phyloP scores from a whole-genome alignment of 2,888 invertebrate species.

The Harpalus rufipes region DNA sequence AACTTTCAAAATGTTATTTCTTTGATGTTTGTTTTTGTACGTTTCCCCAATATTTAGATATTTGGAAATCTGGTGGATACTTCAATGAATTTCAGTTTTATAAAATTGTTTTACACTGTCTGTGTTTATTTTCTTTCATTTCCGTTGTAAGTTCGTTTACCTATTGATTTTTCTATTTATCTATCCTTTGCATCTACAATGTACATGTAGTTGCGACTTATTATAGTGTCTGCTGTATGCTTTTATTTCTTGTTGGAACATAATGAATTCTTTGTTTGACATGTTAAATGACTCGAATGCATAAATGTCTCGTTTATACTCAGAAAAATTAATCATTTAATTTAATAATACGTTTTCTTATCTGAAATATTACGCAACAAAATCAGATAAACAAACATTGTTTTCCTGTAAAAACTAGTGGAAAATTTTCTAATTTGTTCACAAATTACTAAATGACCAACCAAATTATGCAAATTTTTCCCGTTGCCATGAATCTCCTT shows the following conservation, averaged over 20 bases:
- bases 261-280: constrained; percentile 20
- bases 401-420: not conserved
- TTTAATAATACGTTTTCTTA: not conserved
- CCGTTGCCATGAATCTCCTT: not conserved
- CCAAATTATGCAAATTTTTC: constrained; percentile 30
- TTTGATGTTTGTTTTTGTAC: too few species aligned
- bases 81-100: constrained; percentile 6
- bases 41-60: too few species aligned
- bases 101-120: constrained; percentile 27
- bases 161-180: constrained; percentile 43
- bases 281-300: not conserved
- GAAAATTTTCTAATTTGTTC: not conserved
- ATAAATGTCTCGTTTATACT: not conserved
- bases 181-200: constrained; percentile 34
- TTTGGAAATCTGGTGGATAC: not conserved
- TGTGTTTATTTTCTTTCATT: constrained; percentile 28
- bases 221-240: constrained; percentile 2
- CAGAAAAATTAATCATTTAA: constrained; percentile 1
- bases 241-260: not conserved
- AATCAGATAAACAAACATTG: not conserved
- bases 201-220: constrained; percentile 17
- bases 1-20: not conserved
- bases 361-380: not conserved
- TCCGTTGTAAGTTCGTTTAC: constrained; percentile 37
- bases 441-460: constrained; percentile 8